phyloP scores from a whole-genome alignment of 2,113 vertebrate genomes.

The Gracilinanus agilis region DNA sequence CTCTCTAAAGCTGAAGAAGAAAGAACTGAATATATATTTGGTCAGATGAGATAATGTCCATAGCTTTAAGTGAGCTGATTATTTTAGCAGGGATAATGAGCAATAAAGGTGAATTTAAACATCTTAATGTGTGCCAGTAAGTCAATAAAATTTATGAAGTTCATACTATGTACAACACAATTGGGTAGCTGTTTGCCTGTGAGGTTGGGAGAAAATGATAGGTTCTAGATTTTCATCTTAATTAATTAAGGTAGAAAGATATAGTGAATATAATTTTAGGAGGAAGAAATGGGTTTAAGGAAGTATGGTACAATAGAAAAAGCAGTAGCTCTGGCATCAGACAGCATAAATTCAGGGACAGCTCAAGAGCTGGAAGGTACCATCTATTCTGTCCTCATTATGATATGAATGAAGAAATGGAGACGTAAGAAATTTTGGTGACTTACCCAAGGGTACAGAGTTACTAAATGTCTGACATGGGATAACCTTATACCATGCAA shows the following conservation, averaged over 20 bases:
- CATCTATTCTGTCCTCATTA: background rate
- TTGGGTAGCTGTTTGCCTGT: background rate
- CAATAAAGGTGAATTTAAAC: background rate
- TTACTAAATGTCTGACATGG: background rate
- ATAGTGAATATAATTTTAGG: background rate
- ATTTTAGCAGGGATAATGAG: background rate
- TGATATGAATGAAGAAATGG: background rate
- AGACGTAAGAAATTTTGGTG: background rate
- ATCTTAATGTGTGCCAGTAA: background rate
- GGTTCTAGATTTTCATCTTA: background rate
- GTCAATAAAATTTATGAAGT: background rate
- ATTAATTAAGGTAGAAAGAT: background rate
- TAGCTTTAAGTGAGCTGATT: background rate
- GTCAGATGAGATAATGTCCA: background rate
- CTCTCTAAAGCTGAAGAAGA: background rate
- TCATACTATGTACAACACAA: background rate
- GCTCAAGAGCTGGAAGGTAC: background rate
- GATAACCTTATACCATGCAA: background rate
- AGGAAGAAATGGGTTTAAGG: background rate
- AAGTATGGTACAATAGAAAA: background rate
- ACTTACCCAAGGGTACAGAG: background rate
- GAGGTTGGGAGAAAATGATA: background rate
- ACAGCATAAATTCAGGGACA: background rate
- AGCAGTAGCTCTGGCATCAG: background rate
- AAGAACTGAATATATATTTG: background rate